Percentiles rank a stretch among this genome's conserved stretches.
phyloP scores from a whole-genome alignment of 2,888 invertebrate species.

The Malachius bipustulatus region DNA sequence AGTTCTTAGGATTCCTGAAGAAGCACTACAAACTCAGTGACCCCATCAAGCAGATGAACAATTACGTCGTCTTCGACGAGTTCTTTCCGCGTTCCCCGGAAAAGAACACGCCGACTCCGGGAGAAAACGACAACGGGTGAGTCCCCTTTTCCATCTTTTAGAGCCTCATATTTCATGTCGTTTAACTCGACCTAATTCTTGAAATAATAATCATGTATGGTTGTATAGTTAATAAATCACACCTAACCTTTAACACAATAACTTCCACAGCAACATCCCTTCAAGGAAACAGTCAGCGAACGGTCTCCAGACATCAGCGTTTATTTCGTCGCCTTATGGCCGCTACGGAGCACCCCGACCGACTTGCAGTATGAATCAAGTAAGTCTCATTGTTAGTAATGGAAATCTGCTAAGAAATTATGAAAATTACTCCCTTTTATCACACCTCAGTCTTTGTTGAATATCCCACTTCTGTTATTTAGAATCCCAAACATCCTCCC shows the following conservation, averaged over 20 bases:
- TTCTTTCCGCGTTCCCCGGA: conserved; percentile 46
- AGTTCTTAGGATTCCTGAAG: conserved; percentile 71
- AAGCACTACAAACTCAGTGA: conserved; percentile 62
- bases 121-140: conserved; percentile 18
- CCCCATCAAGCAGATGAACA: conserved; percentile 73
- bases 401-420: too few species aligned
- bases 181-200: too few species aligned
- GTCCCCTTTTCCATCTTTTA: too few species aligned
- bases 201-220: too few species aligned
- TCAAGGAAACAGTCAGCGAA: conserved; percentile 29
- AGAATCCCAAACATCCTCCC: too few species aligned
- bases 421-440: too few species aligned
- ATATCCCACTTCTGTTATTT: too few species aligned
- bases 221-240: background rate
- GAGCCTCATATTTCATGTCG: too few species aligned
- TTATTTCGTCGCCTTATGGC: conserved; percentile 35
- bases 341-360: conserved; percentile 53
- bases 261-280: conserved; percentile 16
- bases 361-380: conserved; percentile 56
- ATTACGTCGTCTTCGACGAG: conserved; percentile 75
- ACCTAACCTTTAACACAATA: conserved; percentile 7
- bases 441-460: too few species aligned
- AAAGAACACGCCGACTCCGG: conserved; percentile 17
- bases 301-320: conserved; percentile 27
- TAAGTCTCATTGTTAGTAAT: too few species aligned